Conservation (phyloP, 2,113 vertebrate species). For the Plestiodon gilberti region DNA sequence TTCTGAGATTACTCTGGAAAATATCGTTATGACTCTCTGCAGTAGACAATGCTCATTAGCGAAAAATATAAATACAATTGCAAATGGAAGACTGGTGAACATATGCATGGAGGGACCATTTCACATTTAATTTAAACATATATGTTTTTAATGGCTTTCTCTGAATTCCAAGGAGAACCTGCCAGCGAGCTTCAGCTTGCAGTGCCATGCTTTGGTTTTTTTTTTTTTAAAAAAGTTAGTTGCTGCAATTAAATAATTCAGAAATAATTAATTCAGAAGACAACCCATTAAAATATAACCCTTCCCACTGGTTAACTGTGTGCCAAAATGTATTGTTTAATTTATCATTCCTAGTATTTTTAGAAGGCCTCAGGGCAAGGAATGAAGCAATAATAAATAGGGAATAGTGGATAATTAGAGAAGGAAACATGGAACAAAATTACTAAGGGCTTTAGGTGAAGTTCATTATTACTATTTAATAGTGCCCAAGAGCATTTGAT, state of each 20-base stretch:
- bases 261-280: conserved; percentile 86
- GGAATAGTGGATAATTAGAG: conserved; percentile 84
- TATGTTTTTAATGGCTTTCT: conserved; percentile 22
- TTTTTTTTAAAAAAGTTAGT: conserved; percentile 63
- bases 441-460: conserved; percentile 87
- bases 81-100: conserved; percentile 10
- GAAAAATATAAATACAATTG: conserved; percentile 61
- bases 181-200: conserved; percentile 48
- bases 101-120: not conserved
- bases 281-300: conserved; percentile 82
- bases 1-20: conserved; percentile 48
- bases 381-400: conserved; percentile 87
- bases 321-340: conserved; percentile 85
- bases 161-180: conserved; percentile 33
- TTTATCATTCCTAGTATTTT: conserved; percentile 86
- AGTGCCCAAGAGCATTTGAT: conserved; percentile 83
- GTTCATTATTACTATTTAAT: conserved; percentile 87
- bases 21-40: conserved; percentile 28
- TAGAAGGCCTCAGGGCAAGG: conserved; percentile 80
- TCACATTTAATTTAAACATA: conserved; percentile 43
- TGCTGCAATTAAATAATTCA: conserved; percentile 81
- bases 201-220: conserved; percentile 40
- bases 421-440: conserved; percentile 85
- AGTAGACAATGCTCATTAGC: conserved; percentile 37
- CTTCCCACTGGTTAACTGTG: conserved; percentile 80